Evolutionary conservation across 2,888 invertebrate species (phyloP), one percentile per base, ranked within the genome.

Genomic region (Drosophila mettleri): DNA sequence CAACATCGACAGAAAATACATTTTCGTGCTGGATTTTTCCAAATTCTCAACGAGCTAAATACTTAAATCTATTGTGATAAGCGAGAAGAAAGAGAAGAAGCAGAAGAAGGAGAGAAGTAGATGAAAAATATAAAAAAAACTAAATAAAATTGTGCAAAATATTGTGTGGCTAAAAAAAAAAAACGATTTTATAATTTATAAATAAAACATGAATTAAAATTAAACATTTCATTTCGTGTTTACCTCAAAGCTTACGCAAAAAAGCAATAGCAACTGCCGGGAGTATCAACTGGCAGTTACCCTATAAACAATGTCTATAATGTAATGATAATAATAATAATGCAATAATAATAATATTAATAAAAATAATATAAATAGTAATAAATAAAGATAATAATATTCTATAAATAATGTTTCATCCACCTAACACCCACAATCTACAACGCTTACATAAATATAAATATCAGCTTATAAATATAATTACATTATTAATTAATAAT

Each of bases 141-240:
- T 55, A 53, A 69, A 74, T 49, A 62, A 72, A 59, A 61, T 82
- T 86, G 86, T 78, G 80, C 70, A 86, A 83, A 80, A 63, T 68
- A 29, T 58, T 54, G 54, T 75, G 49, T 69, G 48, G 60, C 48
- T 55, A 64, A 45, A 71, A 65, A 45, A 72, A 65, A 81, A 70
- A 33, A 85, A 65, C 65, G 84, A 80, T 73, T 78, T 84, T 74
- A 80, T 86, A 86, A 86, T 71, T 82, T 73, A 86, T 86, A 84
- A 84, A 84, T 86, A 86, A 84, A 84, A 86, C 82, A 80, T 84
- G 87, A 75, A 82, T 70, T 69, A 67, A 67, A 64, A 68, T 69
- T 63, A 45, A 64, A 45, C 43, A 51, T 67, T 59, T 65, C 54
- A 58, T 65, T 61, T 65, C 48, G 62, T 67, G 66, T 82, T 71